phyloP scores from a whole-genome alignment of 2,888 invertebrate genomes.

The Phyllotreta cruciferae region DNA sequence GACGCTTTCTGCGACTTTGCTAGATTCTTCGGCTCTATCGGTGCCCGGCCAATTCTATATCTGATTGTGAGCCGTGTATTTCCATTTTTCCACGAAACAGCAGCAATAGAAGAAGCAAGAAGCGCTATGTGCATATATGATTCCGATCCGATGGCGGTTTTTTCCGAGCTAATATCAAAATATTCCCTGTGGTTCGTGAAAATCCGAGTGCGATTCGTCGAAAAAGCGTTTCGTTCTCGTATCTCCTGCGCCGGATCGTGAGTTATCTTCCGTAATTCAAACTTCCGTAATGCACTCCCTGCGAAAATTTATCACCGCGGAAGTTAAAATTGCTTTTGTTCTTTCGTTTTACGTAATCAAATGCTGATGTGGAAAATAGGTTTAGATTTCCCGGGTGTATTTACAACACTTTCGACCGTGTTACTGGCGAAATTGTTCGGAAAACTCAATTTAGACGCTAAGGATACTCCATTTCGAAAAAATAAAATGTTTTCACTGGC shows the following conservation, averaged over 20 bases:
- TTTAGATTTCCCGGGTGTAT: conserved; percentile 41
- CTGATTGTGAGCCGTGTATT: no score
- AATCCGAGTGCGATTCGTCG: background rate
- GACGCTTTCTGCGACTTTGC: no score
- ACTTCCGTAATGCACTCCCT: conserved; percentile 30
- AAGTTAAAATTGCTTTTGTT: conserved; percentile 42
- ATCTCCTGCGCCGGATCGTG: conserved; percentile 1
- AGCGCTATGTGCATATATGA: no score
- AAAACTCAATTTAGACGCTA: conserved; percentile 33
- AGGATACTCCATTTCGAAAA: conserved; percentile 11
- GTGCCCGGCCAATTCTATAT: no score
- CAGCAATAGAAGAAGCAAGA: no score
- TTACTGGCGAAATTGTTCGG: conserved; percentile 36
- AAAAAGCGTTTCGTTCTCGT: conserved; percentile 12
- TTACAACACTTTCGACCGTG: conserved; percentile 34
- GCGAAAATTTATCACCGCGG: conserved; percentile 29
- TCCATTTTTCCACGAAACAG: no score
- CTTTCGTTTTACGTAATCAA: conserved; percentile 40
- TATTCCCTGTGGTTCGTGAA: no score
- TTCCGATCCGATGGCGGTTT: no score
- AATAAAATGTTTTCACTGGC: conserved; percentile 18
- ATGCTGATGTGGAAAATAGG: conserved; percentile 40
- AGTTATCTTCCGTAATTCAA: conserved; percentile 33
- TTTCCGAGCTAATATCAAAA: no score
- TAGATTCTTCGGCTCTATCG: no score